Conservation (phyloP, 2,113 vertebrate genomes). For the Grallaria varia region DNA sequence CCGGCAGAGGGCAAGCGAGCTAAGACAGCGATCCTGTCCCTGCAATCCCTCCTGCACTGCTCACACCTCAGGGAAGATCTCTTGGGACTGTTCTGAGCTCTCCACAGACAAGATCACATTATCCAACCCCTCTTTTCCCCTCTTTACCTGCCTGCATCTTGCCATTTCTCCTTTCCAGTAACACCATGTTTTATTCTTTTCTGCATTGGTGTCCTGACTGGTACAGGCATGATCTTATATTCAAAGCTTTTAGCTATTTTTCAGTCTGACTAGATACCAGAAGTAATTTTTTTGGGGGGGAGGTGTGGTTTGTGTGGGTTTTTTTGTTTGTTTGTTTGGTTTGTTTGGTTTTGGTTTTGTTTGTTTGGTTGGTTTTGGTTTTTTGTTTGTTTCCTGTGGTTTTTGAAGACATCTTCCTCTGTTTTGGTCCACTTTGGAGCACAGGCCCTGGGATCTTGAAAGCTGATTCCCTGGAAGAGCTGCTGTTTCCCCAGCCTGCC, state of each 20-base stretch:
- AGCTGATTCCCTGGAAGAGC: background rate
- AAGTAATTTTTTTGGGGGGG: background rate
- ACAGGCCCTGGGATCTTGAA: background rate
- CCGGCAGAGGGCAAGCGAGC: constrained; percentile 43
- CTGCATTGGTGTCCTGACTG: background rate
- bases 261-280: background rate
- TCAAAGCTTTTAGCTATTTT: background rate
- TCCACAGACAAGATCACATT: background rate
- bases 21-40: background rate
- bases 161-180: background rate
- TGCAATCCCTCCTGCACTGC: background rate
- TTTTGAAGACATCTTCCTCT: background rate
- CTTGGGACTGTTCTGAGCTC: background rate
- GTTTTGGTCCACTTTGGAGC: background rate
- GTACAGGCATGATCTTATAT: background rate
- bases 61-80: background rate
- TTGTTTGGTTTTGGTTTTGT: background rate
- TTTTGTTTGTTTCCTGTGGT: background rate
- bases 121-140: background rate
- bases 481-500: background rate
- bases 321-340: background rate
- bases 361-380: background rate
- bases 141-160: background rate
- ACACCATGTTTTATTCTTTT: background rate
- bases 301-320: too few species aligned